phyloP scores from a whole-genome alignment of 2,888 invertebrate genomes.

The Minunthozetes semirufus region DNA sequence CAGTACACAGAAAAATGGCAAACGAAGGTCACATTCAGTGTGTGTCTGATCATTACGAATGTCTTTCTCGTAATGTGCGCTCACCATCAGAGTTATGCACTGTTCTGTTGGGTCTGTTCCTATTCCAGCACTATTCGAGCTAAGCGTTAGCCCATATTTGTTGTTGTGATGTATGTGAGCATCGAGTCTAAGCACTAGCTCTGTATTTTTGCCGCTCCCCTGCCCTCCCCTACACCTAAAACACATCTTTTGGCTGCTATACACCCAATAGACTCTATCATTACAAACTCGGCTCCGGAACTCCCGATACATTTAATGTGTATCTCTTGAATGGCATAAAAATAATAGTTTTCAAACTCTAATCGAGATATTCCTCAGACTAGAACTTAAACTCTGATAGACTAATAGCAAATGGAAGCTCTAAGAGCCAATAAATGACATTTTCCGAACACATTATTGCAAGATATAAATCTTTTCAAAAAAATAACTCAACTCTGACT shows the following conservation, averaged over 20 bases:
- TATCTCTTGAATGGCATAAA: not conserved
- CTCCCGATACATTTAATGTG: not conserved
- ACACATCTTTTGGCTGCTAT: not conserved
- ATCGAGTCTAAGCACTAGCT: not conserved
- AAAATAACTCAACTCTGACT: not conserved
- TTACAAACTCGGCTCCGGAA: not conserved
- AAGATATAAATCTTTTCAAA: not conserved
- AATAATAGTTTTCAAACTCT: not conserved
- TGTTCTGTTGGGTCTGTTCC: not conserved
- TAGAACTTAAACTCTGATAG: not conserved
- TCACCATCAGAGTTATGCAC: not conserved
- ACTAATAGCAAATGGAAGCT: not conserved
- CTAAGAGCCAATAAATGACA: not conserved
- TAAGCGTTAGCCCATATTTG: slow-evolving; percentile 19
- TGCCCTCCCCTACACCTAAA: not conserved
- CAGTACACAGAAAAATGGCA: not conserved
- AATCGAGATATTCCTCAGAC: not conserved
- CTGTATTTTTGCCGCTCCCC: not conserved
- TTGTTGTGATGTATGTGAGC: slow-evolving; percentile 8
- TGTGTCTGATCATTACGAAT: not conserved
- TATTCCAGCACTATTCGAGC: not conserved
- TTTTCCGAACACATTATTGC: not conserved
- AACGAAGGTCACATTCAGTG: slow-evolving; percentile 19
- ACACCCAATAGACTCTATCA: not conserved
- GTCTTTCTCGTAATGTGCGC: not conserved